Base-by-base conservation (phyloP, 1,140 invertebrate species). In the Diabrotica undecimpunctata region DNA sequence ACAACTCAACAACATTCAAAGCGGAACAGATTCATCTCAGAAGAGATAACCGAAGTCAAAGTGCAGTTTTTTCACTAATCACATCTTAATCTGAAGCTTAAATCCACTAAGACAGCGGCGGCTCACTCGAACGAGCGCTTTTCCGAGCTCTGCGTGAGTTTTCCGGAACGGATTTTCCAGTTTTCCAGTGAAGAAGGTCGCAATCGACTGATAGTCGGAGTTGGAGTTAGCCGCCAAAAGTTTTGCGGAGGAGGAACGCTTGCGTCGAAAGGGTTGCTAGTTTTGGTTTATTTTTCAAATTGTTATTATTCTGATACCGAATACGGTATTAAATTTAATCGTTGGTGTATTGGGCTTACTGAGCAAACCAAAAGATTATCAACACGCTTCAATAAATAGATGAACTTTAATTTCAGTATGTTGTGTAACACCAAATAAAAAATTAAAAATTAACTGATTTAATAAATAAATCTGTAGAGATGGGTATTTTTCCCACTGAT, bases 151-250 rank as follows among this genome's bases (percentile, higher is more conserved):
- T 46, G 8, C 41, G 41, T n/a, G 41, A 46, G 41, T n/a, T 46
- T 46, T 46, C 41, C 41, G 41, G 41, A 46, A 46, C 41, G 41
- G 41, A 46, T 46, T 46, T 46, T 46, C 41, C 41, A 46, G 41
- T 57, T 57, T 57, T 57, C 36, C 55, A 57, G 37, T 57, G 55
- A 37, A 57, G 37, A 37, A 37, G 55, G 36, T 37, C 37, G 55
- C 11, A 57, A 37, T 41, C 10, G 35, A 57, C 55, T 57, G 55
- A 36, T 37, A 57, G 55, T 57, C 37, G n/a, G 55, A n/a, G 53
- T 25, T 57, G n/a, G 25, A 57, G 55, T 57, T 57, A 57, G 55
- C 36, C 55, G 55, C 55, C 55, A 57, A 57, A 57, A 57, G 25
- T 57, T 57, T 55, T 57, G 37, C 12, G 55, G 55, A 57, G 55